A percentile compares a stretch with the other conserved stretches of the same genome.
Conservation (phyloP, 2,797 vertebrate genomes). For the Sebastes matsubarae region DNA sequence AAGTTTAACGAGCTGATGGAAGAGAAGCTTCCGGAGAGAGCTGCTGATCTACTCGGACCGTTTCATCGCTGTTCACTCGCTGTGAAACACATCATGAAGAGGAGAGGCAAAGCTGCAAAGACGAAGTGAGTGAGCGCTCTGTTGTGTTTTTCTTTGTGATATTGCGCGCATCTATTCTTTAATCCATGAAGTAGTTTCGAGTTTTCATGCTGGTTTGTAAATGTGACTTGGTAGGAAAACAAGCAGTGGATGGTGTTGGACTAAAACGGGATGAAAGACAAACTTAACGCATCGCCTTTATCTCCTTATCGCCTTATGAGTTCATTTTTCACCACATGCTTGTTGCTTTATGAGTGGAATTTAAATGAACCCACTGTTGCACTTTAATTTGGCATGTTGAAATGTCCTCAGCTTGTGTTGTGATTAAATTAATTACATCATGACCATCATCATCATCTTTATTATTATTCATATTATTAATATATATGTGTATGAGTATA, state of each 20-base stretch:
- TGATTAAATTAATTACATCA: neutral
- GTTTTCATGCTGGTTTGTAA: neutral
- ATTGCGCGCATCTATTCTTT: neutral
- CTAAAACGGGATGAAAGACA: slow-evolving; percentile 31
- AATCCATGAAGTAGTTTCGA: neutral
- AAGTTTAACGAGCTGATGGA: slow-evolving; percentile 57
- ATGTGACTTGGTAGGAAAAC: neutral
- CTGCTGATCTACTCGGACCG: slow-evolving; percentile 7
- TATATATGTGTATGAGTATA: too few relatives aligned
- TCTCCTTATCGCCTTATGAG: neutral
- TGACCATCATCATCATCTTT: neutral
- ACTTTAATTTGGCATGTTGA: neutral
- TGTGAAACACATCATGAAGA: slow-evolving; percentile 48
- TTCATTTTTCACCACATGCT: slow-evolving; percentile 23
- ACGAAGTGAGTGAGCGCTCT: slow-evolving; percentile 63
- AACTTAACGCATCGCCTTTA: slow-evolving; percentile 48
- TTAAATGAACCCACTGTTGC: neutral
- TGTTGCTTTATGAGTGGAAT: slow-evolving; percentile 8
- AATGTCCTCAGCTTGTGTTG: neutral
- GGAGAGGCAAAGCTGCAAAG: slow-evolving; percentile 46
- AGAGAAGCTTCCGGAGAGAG: neutral
- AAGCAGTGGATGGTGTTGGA: neutral
- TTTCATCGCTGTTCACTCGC: neutral
- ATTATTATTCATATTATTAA: too few relatives aligned
- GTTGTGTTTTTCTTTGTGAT: neutral